phyloP scores from a whole-genome alignment of 2,888 invertebrate species.

The Thysanoteuthis rhombus region DNA sequence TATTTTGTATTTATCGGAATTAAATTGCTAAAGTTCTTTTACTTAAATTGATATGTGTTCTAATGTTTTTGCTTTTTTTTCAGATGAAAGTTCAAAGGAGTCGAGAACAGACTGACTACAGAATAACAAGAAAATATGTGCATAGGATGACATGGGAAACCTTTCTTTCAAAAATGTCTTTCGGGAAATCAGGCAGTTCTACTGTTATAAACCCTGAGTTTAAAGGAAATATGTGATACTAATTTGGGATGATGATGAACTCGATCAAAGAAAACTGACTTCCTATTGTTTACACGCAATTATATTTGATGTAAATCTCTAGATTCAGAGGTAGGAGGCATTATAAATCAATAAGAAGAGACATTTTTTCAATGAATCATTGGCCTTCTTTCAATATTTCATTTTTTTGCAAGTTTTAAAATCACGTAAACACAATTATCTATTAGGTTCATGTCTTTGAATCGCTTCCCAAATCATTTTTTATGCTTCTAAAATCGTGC shows the following conservation, averaged over 20 bases:
- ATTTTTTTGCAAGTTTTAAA: too few relatives aligned
- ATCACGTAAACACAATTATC: too few relatives aligned
- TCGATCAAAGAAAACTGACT: neutral
- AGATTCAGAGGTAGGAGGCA: too few relatives aligned
- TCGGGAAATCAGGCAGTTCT: neutral
- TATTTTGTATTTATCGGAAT: too few relatives aligned
- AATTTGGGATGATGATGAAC: neutral
- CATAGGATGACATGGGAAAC: neutral
- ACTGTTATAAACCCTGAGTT: neutral
- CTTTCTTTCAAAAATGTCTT: neutral
- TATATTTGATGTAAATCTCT: neutral
- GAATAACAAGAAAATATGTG: neutral
- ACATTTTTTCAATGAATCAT: too few relatives aligned
- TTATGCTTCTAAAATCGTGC: too few relatives aligned
- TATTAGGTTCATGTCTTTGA: neutral
- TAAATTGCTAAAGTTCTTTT: too few relatives aligned
- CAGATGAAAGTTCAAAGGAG: neutral
- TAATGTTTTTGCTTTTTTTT: neutral
- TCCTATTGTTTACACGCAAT: neutral
- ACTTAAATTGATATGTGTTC: neutral
- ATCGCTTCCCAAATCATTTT: too few relatives aligned
- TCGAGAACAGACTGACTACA: neutral
- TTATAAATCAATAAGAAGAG: too few relatives aligned
- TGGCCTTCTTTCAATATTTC: too few relatives aligned
- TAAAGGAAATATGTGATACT: neutral